A percentile compares a stretch with the other conserved stretches of the same genome.
Conservation (phyloP, 2,113 vertebrate genomes). For the Chloebia gouldiae region DNA sequence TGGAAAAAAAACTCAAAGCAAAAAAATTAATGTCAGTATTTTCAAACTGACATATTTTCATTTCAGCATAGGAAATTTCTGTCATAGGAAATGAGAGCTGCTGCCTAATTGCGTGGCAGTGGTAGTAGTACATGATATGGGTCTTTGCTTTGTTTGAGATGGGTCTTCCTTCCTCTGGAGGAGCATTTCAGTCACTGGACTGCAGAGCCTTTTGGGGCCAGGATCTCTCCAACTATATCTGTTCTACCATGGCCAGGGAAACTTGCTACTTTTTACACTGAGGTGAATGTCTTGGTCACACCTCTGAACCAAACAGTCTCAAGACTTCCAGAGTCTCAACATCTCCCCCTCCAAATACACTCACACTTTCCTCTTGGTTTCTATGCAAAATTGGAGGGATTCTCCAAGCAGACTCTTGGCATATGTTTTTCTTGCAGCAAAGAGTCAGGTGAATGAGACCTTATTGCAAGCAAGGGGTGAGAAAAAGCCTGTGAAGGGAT, state of each 20-base stretch:
- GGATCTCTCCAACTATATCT: neutral
- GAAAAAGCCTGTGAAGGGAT: neutral
- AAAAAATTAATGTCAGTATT: neutral
- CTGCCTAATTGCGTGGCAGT: neutral
- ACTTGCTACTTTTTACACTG: neutral
- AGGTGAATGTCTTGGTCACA: neutral
- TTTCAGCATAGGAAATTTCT: neutral
- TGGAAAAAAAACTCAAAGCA: neutral
- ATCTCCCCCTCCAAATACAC: neutral
- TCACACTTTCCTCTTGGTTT: neutral
- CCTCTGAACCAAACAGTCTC: neutral
- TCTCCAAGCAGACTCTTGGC: neutral
- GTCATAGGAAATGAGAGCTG: neutral
- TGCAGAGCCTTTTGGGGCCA: neutral
- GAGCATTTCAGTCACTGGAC: neutral
- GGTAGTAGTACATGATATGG: neutral
- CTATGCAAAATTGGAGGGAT: neutral
- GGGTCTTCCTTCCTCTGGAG: neutral
- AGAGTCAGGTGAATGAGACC: neutral
- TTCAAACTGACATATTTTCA: neutral
- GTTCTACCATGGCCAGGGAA: neutral
- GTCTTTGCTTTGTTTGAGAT: neutral
- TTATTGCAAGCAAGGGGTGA: neutral
- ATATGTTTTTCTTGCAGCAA: neutral
- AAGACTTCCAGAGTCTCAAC: neutral